Conservation (phyloP, 2,113 vertebrate species). For the Puntigrus tetrazona region DNA sequence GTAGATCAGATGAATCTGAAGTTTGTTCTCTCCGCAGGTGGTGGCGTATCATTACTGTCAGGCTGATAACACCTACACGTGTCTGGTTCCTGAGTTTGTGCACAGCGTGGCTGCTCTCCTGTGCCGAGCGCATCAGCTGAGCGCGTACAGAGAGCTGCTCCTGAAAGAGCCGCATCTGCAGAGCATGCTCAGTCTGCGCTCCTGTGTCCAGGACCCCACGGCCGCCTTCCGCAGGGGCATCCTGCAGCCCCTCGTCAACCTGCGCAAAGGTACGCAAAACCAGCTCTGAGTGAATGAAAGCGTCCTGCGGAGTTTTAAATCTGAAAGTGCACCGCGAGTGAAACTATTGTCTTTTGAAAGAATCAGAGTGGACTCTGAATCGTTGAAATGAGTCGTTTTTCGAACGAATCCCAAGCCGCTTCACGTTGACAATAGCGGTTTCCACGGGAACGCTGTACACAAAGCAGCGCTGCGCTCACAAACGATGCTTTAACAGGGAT, state of each 20-base stretch:
- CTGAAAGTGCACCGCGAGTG: too few relatives aligned
- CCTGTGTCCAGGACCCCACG: slow-evolving; percentile 93
- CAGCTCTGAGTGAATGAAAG: too few relatives aligned
- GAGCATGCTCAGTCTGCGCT: slow-evolving; percentile 93
- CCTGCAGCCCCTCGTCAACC: slow-evolving; percentile 85
- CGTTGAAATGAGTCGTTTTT: too few relatives aligned
- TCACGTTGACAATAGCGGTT: too few relatives aligned
- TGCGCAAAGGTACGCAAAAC: slow-evolving; percentile 82
- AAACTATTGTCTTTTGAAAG: too few relatives aligned
- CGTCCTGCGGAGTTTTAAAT: too few relatives aligned
- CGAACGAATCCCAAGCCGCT: too few relatives aligned
- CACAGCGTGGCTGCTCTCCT: slow-evolving; percentile 93
- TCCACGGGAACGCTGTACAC: too few relatives aligned
- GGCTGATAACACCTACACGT: slow-evolving; percentile 97
- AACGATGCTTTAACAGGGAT: too few relatives aligned
- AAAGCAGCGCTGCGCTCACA: too few relatives aligned
- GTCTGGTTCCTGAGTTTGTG: slow-evolving; percentile 95
- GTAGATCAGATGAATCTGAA: neutral
- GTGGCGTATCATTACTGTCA: slow-evolving; percentile 99
- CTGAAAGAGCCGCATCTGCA: slow-evolving; percentile 89
- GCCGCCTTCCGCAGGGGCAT: slow-evolving; percentile 90
- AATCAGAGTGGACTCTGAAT: too few relatives aligned
- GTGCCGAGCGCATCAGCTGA: slow-evolving; percentile 85
- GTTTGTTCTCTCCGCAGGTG: slow-evolving; percentile 74
- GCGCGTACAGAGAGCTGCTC: slow-evolving; percentile 88